Base-by-base conservation (phyloP, 2,797 vertebrate species). In the Avahi laniger region DNA sequence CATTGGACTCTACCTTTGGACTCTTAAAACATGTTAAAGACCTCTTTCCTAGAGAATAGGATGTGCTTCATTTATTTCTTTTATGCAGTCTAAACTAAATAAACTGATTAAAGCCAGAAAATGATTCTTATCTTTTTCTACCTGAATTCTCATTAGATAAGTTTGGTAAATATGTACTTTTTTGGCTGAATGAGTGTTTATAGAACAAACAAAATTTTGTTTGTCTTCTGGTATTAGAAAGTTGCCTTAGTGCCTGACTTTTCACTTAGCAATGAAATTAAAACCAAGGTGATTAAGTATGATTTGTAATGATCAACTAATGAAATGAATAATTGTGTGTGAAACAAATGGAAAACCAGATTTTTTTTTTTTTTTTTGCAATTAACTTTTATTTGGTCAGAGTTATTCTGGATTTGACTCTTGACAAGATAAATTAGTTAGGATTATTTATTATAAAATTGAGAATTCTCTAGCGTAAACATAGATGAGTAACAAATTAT, bases 371-470 rank as follows among this genome's bases (percentile, higher is more conserved):
- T 52, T n/a, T 48, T 86, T 84, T 28, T 65, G 17, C 2, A 80
- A 73, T 63, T 28, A 41, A 52, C 70, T 75, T 88, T 4, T 24
- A 30, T 94, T 94, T 89, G 84, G 61, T 92, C 35, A 78, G 18
- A 94, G 30, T 94, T 89, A 2, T 89, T 91, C 28, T 82, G 48
- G 20, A 28, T 26, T 88, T 90, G 46, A 78, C 24, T 17, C 59
- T 97, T 85, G 70, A 17, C 43, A 94, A 80, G 54, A 81, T 89
- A 75, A 89, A 63, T 91, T 87, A 85, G 57, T 93, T 84, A 85
- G 52, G 30, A 91, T 94, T 90, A 17, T 90, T 94, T 89, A 70
- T 88, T 95, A 73, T 17, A 48, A 85, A 82, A 70, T 67, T 85
- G 83, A 61, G 35, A 69, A 69, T 85, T 81, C 9, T 94, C 26